These are phyloP conservation scores for Corapipo altera DNA, from an alignment of 2,113 vertebrate genomes.

Conservation along the genomic window DNA sequence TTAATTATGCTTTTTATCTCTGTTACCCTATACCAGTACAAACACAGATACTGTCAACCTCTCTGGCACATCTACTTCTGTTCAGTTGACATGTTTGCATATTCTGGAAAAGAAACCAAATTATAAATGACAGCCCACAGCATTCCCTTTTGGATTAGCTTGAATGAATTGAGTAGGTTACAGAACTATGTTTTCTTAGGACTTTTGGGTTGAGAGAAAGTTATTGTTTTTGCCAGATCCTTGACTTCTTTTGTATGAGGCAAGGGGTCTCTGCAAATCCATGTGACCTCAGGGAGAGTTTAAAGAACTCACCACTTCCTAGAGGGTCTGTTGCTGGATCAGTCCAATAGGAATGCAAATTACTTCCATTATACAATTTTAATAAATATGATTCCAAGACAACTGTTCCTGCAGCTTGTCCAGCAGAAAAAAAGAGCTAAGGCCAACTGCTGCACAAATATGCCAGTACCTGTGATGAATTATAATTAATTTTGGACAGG, in stretches of 20 bases:
- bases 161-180: neutral
- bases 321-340: neutral
- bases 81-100: neutral
- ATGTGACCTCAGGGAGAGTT: neutral
- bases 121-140: neutral
- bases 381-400: conserved; percentile 19
- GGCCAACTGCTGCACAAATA: neutral
- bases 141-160: neutral
- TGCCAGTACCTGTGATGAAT: neutral
- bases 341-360: conserved; percentile 36
- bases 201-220: neutral
- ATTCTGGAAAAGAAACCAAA: neutral
- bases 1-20: neutral
- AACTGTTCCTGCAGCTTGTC: neutral
- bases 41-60: neutral
- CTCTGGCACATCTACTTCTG: neutral
- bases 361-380: conserved; percentile 29
- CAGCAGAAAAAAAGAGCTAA: neutral
- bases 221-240: neutral
- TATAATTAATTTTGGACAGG: neutral
- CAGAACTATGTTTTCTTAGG: neutral
- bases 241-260: neutral
- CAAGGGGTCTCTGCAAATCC: neutral
- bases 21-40: neutral
- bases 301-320: neutral